phyloP scores from a whole-genome alignment of 2,113 vertebrate genomes.

The Micronycteris hirsuta region DNA sequence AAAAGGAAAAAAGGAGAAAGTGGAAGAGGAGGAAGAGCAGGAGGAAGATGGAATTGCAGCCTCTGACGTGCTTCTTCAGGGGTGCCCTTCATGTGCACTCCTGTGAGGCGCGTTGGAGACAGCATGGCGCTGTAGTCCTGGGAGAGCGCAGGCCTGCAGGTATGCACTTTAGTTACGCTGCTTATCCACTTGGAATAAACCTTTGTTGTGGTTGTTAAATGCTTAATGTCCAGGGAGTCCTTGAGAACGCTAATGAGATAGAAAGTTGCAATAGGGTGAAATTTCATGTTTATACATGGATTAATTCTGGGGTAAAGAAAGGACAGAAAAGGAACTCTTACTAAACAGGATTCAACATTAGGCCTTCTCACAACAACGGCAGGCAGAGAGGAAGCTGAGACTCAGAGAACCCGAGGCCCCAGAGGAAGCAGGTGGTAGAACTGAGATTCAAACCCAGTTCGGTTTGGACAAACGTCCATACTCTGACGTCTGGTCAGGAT shows the following conservation, averaged over 20 bases:
- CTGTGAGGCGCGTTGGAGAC: not conserved
- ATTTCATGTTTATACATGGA: not conserved
- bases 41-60: not conserved
- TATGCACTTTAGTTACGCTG: not conserved
- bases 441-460: not conserved
- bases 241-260: not conserved
- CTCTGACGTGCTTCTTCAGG: not conserved
- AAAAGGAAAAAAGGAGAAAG: no score
- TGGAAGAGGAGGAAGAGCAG: not conserved
- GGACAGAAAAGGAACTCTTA: not conserved
- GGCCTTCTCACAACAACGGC: not conserved
- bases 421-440: not conserved
- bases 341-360: not conserved
- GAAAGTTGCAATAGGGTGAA: not conserved
- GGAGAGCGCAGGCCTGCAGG: not conserved
- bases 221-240: not conserved
- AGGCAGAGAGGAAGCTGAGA: not conserved
- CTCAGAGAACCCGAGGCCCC: not conserved
- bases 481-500: no score
- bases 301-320: not conserved
- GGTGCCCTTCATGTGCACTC: fast-evolving
- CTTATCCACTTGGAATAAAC: not conserved
- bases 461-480: not conserved
- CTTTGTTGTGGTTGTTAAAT: not conserved
- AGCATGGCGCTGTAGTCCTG: fast-evolving